These are phyloP conservation scores for Drosophila hydei DNA, from an alignment of 1,140 invertebrate species.

Conservation along the genomic window DNA sequence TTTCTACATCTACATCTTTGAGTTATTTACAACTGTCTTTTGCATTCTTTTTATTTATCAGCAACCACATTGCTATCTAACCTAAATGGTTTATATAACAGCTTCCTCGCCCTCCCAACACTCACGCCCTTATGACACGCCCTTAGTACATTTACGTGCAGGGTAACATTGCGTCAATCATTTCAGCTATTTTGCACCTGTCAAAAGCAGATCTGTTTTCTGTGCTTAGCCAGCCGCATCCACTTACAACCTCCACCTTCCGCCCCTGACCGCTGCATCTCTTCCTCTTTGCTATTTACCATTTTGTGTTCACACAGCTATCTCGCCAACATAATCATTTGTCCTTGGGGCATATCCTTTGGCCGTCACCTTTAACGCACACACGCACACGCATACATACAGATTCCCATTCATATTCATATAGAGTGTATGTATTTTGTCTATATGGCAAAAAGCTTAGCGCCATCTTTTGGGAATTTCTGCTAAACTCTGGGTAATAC, in stretches of 20 bases:
- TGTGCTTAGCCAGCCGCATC: neutral
- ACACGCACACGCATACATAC: conserved; percentile 3
- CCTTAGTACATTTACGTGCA: neutral
- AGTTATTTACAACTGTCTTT: no score
- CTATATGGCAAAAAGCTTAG: conserved; percentile 34
- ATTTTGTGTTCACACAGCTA: conserved; percentile 27
- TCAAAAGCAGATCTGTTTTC: neutral
- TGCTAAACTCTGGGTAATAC: conserved; percentile 43
- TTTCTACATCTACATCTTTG: no score
- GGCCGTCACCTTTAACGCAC: conserved; percentile 30
- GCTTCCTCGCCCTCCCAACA: no score
- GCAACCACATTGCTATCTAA: no score
- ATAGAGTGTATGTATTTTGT: conserved; percentile 4
- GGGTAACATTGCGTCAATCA: neutral
- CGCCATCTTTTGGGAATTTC: conserved; percentile 60
- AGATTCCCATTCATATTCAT: neutral
- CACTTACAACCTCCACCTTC: neutral
- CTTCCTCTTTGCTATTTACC: neutral
- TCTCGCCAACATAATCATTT: conserved; percentile 57
- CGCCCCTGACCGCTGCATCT: neutral
- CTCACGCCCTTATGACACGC: no score
- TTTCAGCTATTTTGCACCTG: neutral
- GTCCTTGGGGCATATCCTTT: conserved; percentile 58
- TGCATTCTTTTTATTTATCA: no score
- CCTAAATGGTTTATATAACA: no score